phyloP scores from a whole-genome alignment of 1,140 invertebrate species.

The Polyergus mexicanus region DNA sequence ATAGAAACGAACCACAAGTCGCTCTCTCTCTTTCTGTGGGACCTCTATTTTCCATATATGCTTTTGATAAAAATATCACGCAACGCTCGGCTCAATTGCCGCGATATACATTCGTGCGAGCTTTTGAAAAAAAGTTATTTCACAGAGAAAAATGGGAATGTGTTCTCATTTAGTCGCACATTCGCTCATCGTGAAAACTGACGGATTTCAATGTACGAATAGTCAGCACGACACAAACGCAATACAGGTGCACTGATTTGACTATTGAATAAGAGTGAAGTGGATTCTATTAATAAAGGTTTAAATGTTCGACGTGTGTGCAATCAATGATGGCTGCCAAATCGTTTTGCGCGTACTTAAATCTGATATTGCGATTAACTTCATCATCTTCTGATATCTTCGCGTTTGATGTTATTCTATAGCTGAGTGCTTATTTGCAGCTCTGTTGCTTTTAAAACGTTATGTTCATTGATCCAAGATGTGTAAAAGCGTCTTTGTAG shows the following conservation, averaged over 20 bases:
- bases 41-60: conserved; percentile 29
- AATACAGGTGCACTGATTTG: conserved; percentile 66
- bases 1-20: conserved; percentile 1
- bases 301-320: conserved; percentile 61
- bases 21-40: not conserved
- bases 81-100: not conserved
- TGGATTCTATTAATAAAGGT: conserved; percentile 72
- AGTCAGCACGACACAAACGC: conserved; percentile 59
- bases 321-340: conserved; percentile 68
- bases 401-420: not conserved
- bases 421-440: conserved; percentile 19
- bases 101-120: not conserved
- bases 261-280: conserved; percentile 68
- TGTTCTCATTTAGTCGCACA: not conserved
- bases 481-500: not conserved
- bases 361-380: conserved; percentile 5
- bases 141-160: conserved; percentile 19
- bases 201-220: not conserved
- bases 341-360: conserved; percentile 47
- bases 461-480: conserved; percentile 32
- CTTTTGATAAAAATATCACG: conserved; percentile 52
- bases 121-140: conserved; percentile 11
- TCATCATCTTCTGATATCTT: conserved; percentile 5
- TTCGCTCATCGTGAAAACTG: not conserved
- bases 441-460: conserved; percentile 20